Conservation (phyloP, 2,113 vertebrate species). For the Calidris pygmaea region DNA sequence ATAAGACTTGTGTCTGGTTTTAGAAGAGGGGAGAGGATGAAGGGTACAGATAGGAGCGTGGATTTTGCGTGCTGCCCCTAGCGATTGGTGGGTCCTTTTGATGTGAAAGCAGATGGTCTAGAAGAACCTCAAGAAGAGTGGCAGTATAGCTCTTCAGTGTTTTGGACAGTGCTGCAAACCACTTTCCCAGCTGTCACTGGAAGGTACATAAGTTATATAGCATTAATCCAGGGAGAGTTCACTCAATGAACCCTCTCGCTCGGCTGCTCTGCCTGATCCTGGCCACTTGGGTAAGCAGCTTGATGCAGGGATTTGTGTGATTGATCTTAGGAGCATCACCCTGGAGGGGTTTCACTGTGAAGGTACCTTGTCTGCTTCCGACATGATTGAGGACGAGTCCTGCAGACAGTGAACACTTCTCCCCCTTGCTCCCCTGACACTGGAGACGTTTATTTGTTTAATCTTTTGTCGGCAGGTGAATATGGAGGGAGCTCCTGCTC, state of each 20-base stretch:
- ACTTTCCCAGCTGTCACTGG: neutral
- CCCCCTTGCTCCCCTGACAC: rapidly evolving
- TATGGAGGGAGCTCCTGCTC: neutral
- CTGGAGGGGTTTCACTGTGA: neutral
- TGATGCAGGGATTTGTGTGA: rapidly evolving
- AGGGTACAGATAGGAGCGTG: neutral
- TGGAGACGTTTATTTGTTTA: neutral
- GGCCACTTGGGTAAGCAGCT: neutral
- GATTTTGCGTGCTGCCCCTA: neutral
- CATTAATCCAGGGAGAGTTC: neutral
- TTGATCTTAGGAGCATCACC: neutral
- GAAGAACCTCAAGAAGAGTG: neutral
- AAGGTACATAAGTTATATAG: neutral
- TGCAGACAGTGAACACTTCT: neutral
- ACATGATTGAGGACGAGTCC: neutral
- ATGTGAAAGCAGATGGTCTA: neutral
- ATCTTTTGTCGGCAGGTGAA: neutral
- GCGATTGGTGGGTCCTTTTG: neutral
- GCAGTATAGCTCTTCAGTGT: neutral
- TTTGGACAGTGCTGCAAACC: neutral
- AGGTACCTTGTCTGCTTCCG: neutral
- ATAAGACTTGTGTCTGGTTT: neutral
- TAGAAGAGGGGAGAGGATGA: neutral
- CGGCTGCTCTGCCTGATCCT: neutral
- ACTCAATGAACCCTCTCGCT: neutral